Base-by-base conservation (phyloP, 2,113 vertebrate genomes). In the Neogobius melanostomus region DNA sequence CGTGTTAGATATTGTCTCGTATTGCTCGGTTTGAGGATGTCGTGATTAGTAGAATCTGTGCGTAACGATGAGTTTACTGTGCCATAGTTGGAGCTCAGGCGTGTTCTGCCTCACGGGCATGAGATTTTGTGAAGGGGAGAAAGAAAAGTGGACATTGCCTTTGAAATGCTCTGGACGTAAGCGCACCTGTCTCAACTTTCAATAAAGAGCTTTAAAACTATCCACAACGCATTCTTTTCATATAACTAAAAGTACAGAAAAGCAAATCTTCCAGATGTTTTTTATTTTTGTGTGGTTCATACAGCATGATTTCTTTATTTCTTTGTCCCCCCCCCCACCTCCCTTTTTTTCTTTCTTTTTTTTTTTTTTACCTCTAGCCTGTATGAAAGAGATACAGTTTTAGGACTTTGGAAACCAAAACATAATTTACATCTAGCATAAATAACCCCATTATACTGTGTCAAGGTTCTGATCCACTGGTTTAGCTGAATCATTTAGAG, bases 121-220 rank as follows among this genome's bases (percentile, higher is more conserved):
- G 15, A 51, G 65, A 70, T 47, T 57, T 56, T 66, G 76, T 60
- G 53, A 65, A 42, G 48, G 7, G 42, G 7, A 66, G 43, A 46
- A 67, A 51, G 66, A n/a, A 64, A 51, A 36, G 56, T 43, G 12
- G 15, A 47, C 48, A n/a, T 61, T 61, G 44, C 68, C 57, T 82
- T 84, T 85, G 75, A 84, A 80, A 74, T 68, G 21, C 64, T 50
- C 48, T 43, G 74, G 69, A 79, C 66, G 62, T 61, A 78, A 17
- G 67, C 78, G 69, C 88, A 86, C 82, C 84, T 85, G 84, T 85
- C 53, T 75, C 14, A 9, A n/a, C 57, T 57, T 47, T 16, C 14
- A 61, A 45, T 42, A 61, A 36, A 2, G 11, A 64, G 42, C 7
- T 54, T 46, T 2, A 44, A n/a, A 45, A 45, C 42, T 12, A 57